Evolutionary conservation across 2,797 vertebrate genomes (phyloP).

Genomic region (Coreius guichenoti): DNA sequence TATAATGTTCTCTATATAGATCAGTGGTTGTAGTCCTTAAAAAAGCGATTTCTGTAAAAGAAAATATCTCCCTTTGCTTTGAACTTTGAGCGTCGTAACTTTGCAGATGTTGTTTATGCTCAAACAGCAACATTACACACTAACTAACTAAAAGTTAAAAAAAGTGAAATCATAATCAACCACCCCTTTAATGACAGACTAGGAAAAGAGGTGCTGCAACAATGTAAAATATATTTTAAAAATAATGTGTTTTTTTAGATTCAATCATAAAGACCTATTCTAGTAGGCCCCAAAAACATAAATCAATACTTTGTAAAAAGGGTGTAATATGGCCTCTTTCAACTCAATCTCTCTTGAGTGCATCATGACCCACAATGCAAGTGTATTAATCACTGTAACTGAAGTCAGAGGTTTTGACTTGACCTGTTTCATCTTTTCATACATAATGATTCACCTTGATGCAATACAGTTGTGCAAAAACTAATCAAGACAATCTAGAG

Average conservation of each 20-base stretch:
- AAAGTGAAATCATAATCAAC: too few species aligned
- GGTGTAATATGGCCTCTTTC: neutral
- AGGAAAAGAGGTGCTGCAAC: neutral
- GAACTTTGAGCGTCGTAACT: too few species aligned
- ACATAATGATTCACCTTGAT: neutral
- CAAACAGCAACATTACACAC: too few species aligned
- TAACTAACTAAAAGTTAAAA: too few species aligned
- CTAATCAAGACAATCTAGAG: neutral
- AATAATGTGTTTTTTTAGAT: neutral
- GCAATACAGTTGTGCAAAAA: neutral
- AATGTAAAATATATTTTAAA: neutral
- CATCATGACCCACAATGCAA: constrained; percentile 15
- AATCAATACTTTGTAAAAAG: neutral
- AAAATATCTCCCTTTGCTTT: too few species aligned
- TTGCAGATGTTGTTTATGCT: too few species aligned
- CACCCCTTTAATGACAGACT: neutral
- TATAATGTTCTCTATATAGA: too few species aligned
- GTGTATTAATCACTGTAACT: constrained; percentile 12
- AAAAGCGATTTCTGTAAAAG: too few species aligned
- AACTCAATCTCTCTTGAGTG: neutral
- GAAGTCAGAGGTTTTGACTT: neutral
- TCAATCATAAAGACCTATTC: neutral
- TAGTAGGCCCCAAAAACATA: neutral
- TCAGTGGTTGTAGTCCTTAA: too few species aligned
- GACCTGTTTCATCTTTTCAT: neutral